Conservation (phyloP, 2,888 invertebrate genomes). For the Yponomeuta sedellus region DNA sequence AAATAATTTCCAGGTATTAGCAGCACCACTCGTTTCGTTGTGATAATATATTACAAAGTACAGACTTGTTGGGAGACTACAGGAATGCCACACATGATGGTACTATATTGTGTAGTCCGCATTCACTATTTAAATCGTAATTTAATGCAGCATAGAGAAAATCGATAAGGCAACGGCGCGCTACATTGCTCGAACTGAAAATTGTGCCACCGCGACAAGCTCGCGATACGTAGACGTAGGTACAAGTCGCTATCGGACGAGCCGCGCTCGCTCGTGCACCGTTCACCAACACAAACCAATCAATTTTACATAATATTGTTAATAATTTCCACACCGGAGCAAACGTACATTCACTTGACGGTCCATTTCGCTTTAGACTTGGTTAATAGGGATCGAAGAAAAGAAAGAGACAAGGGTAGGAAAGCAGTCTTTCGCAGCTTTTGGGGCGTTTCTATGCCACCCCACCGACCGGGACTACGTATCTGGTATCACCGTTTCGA, state of each 20-base stretch:
- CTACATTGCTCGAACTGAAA: slow-evolving; percentile 52
- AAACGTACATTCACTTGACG: background rate
- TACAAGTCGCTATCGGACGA: slow-evolving; percentile 28
- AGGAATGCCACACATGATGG: slow-evolving; percentile 44
- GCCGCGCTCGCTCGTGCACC: slow-evolving; percentile 33
- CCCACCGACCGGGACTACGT: slow-evolving; percentile 2
- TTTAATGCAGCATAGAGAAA: slow-evolving; percentile 73
- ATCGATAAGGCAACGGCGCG: slow-evolving; percentile 72
- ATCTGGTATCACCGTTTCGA: background rate
- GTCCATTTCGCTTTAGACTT: slow-evolving; percentile 1
- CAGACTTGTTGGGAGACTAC: slow-evolving; percentile 34
- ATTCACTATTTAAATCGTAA: slow-evolving; percentile 63
- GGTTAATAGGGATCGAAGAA: slow-evolving; percentile 22
- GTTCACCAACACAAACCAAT: slow-evolving; percentile 27
- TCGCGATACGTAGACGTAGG: background rate
- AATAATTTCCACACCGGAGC: slow-evolving; percentile 5
- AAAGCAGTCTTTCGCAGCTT: slow-evolving; percentile 18
- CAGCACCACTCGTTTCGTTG: slow-evolving; percentile 1
- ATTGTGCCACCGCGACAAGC: slow-evolving; percentile 39
- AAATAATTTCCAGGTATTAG: background rate
- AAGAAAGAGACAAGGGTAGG: slow-evolving; percentile 51
- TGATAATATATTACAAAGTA: slow-evolving; percentile 12
- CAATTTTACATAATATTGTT: slow-evolving; percentile 16
- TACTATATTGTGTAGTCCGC: slow-evolving; percentile 53
- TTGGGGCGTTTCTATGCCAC: slow-evolving; percentile 13